phyloP scores from a whole-genome alignment of 2,888 invertebrate genomes.

The Zygothrica quintamaculata region DNA sequence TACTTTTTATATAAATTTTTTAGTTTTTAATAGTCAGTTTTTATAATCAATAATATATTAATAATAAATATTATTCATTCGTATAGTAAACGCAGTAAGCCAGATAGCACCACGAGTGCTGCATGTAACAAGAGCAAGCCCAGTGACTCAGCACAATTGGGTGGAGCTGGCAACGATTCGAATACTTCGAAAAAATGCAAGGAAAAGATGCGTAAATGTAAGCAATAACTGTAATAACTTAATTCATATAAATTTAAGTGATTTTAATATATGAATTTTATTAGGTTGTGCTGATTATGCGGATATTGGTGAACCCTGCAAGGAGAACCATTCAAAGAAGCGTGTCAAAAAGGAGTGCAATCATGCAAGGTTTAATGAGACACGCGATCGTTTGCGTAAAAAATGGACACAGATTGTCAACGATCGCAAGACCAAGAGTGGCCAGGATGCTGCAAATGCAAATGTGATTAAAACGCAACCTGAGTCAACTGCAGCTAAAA shows the following conservation, averaged over 20 bases:
- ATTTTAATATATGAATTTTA: neutral
- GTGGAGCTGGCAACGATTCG: conserved; percentile 64
- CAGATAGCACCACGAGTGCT: conserved; percentile 61
- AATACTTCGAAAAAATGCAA: conserved; percentile 77
- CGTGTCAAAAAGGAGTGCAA: conserved; percentile 84
- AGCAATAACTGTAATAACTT: conserved; percentile 3
- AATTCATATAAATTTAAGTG: neutral
- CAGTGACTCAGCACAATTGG: conserved; percentile 55
- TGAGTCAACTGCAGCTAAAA: conserved; percentile 6
- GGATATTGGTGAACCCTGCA: conserved; percentile 83
- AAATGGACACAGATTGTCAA: conserved; percentile 83
- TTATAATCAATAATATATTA: no score
- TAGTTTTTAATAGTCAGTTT: no score
- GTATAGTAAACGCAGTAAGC: conserved; percentile 66
- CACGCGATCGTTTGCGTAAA: conserved; percentile 84
- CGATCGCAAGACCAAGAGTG: conserved; percentile 79
- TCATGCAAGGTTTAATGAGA: conserved; percentile 84
- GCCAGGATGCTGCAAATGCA: conserved; percentile 42
- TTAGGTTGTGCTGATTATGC: conserved; percentile 81
- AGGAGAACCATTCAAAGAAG: conserved; percentile 84
- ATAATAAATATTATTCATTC: neutral
- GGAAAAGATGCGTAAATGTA: conserved; percentile 83
- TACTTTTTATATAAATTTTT: no score
- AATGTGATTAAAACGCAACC: conserved; percentile 5
- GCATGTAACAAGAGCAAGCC: conserved; percentile 50